These are phyloP conservation scores for Mythimna albipuncta DNA, from an alignment of 2,888 invertebrate species.

Conservation along the genomic window DNA sequence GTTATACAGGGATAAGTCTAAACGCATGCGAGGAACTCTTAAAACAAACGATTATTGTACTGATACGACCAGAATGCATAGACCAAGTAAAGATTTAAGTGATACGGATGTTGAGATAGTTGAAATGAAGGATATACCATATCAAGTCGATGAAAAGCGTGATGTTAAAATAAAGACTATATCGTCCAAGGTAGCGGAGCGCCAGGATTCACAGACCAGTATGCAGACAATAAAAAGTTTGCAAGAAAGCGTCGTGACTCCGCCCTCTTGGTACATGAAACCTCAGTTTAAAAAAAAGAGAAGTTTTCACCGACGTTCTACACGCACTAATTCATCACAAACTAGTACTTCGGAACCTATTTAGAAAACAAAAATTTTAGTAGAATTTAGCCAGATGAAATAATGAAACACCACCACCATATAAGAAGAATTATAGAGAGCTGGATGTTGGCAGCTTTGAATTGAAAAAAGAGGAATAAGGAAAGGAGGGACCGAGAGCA, in stretches of 20 bases:
- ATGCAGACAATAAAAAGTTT: constrained; percentile 81
- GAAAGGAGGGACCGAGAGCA: background rate
- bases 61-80: constrained; percentile 76
- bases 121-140: constrained; percentile 88
- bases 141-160: constrained; percentile 69
- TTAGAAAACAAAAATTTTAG: constrained; percentile 35
- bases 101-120: constrained; percentile 89
- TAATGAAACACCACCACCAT: background rate
- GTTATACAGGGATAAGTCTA: constrained; percentile 82
- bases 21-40: constrained; percentile 81
- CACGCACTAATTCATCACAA: constrained; percentile 75
- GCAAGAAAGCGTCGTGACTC: constrained; percentile 80
- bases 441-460: constrained; percentile 4
- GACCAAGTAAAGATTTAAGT: constrained; percentile 84
- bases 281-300: constrained; percentile 88
- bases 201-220: constrained; percentile 80
- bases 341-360: constrained; percentile 68
- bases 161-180: constrained; percentile 74
- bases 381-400: constrained; percentile 1
- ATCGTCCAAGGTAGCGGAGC: constrained; percentile 78
- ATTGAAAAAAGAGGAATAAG: constrained; percentile 1
- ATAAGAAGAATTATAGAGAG: background rate
- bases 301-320: constrained; percentile 84
- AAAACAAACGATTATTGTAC: constrained; percentile 81
- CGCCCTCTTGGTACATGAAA: constrained; percentile 89